These are phyloP conservation scores for Drosophila macrospina DNA, from an alignment of 2,888 invertebrate genomes.

Conservation along the genomic window DNA sequence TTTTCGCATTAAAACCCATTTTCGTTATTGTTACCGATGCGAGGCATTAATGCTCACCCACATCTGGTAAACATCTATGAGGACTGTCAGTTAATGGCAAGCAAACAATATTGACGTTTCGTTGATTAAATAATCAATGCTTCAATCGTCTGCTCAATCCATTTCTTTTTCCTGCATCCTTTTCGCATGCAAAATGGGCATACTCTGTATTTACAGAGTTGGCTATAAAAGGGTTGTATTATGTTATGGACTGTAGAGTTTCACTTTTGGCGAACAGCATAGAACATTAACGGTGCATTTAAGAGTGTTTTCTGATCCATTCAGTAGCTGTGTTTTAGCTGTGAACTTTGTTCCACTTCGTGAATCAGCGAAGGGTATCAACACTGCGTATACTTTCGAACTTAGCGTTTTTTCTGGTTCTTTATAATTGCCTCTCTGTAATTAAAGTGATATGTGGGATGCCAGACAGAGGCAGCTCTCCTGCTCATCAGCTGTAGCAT, in stretches of 20 bases:
- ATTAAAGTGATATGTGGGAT: conserved; percentile 75
- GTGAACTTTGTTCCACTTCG: not conserved
- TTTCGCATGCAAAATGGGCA: conserved; percentile 14
- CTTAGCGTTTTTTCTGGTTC: not conserved
- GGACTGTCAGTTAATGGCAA: conserved; percentile 57
- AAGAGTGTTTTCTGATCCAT: no score
- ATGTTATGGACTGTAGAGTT: not conserved
- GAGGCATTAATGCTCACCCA: conserved; percentile 56
- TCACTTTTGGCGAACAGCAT: not conserved
- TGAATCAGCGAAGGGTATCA: not conserved
- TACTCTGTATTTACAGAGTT: not conserved
- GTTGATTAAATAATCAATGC: conserved; percentile 76
- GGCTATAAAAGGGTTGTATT: not conserved
- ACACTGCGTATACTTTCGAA: not conserved
- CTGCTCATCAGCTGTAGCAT: conserved; percentile 53
- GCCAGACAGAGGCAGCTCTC: conserved; percentile 39
- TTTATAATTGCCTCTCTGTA: conserved; percentile 46
- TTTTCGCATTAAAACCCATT: conserved; percentile 75
- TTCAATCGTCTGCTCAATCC: conserved; percentile 44
- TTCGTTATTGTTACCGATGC: conserved; percentile 65
- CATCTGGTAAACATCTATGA: conserved; percentile 62
- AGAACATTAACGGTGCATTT: no score
- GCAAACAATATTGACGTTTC: conserved; percentile 53
- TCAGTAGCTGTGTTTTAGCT: no score
- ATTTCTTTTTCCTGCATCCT: not conserved